Percentiles rank a stretch among this genome's conserved stretches.
Evolutionary conservation across 2,113 vertebrate species (phyloP).

Genomic region (Cettia cetti): DNA sequence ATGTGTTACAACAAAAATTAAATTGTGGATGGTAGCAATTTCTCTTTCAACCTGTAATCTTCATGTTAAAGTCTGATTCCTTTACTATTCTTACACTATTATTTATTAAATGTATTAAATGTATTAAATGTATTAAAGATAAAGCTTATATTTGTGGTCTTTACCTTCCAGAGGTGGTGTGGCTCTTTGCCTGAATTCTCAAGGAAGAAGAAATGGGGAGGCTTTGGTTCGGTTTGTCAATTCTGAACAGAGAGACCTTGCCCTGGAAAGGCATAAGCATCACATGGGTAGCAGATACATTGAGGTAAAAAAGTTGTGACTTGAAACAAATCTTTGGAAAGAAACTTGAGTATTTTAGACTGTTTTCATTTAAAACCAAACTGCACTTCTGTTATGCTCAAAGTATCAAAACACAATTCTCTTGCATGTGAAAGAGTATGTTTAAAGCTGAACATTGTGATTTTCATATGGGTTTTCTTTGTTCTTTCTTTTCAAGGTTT

Average conservation of each 20-base stretch:
- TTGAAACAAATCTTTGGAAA: neutral
- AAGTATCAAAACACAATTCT: neutral
- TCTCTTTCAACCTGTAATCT: neutral
- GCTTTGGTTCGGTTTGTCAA: conserved; percentile 90
- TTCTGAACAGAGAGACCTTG: conserved; percentile 91
- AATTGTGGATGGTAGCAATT: neutral
- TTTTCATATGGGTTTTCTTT: neutral
- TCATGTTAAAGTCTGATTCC: neutral
- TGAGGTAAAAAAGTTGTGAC: conserved; percentile 76
- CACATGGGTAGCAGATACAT: conserved; percentile 97
- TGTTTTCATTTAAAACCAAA: neutral
- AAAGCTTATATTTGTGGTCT: neutral
- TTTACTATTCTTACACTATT: neutral
- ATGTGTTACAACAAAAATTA: neutral
- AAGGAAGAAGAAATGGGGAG: conserved; percentile 94
- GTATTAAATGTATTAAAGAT: neutral
- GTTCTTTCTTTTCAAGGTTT: conserved; percentile 76
- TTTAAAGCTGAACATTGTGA: neutral
- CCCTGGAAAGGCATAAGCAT: conserved; percentile 93
- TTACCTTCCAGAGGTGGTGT: conserved; percentile 85
- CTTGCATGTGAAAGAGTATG: neutral
- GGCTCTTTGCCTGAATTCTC: conserved; percentile 92
- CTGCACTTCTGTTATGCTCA: neutral
- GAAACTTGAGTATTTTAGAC: neutral
- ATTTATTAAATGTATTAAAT: neutral